A percentile compares a stretch with the other conserved stretches of the same genome.
phyloP scores from a whole-genome alignment of 1,140 invertebrate genomes.

The Drosophila asahinai region DNA sequence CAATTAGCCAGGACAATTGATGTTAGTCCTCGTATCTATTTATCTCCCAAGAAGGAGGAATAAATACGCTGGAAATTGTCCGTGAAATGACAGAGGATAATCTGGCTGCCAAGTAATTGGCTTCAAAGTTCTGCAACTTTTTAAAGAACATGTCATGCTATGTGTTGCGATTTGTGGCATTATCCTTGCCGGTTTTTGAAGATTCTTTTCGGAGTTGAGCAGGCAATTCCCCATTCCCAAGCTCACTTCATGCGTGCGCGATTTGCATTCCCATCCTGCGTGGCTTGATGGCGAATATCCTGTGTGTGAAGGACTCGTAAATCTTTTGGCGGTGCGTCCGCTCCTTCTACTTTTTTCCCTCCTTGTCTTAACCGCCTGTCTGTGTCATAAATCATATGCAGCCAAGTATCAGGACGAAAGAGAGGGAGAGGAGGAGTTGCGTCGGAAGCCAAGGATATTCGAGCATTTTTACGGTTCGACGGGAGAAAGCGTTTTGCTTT shows the following conservation, averaged over 20 bases:
- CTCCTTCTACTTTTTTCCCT: constrained; percentile 2
- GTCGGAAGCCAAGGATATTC: constrained; percentile 37
- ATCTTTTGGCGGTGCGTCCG: constrained; percentile 60
- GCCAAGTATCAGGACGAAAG: constrained; percentile 51
- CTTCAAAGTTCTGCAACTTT: constrained; percentile 60
- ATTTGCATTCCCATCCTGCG: constrained; percentile 61
- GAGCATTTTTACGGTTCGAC: constrained; percentile 63
- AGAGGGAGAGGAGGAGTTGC: constrained; percentile 9
- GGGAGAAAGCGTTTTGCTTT: constrained; percentile 50
- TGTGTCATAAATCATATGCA: constrained; percentile 79
- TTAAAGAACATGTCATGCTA: constrained; percentile 42
- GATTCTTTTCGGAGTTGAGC: constrained; percentile 2
- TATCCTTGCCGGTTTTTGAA: constrained; percentile 26
- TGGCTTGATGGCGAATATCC: constrained; percentile 38
- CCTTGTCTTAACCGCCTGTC: constrained; percentile 42
- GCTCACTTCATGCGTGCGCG: constrained; percentile 46
- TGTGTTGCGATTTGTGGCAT: constrained; percentile 23
- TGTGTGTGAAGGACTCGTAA: constrained; percentile 70
- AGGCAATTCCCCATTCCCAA: constrained; percentile 19
- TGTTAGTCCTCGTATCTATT: constrained; percentile 16
- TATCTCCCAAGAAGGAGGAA: not conserved
- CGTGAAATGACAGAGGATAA: constrained; percentile 43
- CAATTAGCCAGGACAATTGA: constrained; percentile 45
- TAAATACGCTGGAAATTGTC: constrained; percentile 36
- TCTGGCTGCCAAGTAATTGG: constrained; percentile 54